Percentiles rank a stretch among this genome's conserved stretches.
These are phyloP conservation scores for Syrista parreyssii DNA, from an alignment of 2,888 invertebrate genomes.

Conservation along the genomic window DNA sequence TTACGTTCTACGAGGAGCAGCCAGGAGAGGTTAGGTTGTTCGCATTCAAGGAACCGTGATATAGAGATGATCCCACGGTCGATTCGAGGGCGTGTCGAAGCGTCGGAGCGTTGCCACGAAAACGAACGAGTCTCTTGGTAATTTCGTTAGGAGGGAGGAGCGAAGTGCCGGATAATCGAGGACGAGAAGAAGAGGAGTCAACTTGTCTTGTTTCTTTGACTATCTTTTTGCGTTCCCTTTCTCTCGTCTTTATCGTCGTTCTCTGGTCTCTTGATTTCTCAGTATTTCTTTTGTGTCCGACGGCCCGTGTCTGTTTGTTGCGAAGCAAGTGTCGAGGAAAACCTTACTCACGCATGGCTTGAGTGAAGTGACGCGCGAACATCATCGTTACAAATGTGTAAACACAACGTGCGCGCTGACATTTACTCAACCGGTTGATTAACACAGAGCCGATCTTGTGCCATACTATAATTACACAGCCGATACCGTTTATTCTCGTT, in stretches of 20 bases:
- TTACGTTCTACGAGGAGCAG: background rate
- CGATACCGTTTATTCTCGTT: background rate
- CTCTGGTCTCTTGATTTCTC: background rate
- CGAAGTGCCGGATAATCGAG: background rate
- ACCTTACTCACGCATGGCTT: background rate
- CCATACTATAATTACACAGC: conserved; percentile 53
- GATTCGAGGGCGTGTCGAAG: background rate
- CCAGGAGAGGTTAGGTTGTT: background rate
- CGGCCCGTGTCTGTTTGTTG: background rate
- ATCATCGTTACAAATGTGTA: conserved; percentile 11
- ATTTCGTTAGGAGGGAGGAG: background rate
- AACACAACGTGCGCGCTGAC: conserved; percentile 53
- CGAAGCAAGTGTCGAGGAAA: background rate
- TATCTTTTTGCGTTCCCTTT: background rate
- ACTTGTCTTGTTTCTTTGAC: background rate
- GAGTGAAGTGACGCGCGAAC: background rate
- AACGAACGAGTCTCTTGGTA: background rate
- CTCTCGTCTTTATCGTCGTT: background rate
- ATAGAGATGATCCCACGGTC: background rate
- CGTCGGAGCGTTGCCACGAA: background rate
- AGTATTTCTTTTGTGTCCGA: background rate
- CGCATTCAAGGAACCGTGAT: background rate
- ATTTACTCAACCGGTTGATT: conserved; percentile 52
- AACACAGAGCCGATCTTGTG: conserved; percentile 52
- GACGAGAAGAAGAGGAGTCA: background rate